A percentile compares a stretch with the other conserved stretches of the same genome.
phyloP scores from a whole-genome alignment of 2,797 vertebrate species.

The Hydrolagus colliei region DNA sequence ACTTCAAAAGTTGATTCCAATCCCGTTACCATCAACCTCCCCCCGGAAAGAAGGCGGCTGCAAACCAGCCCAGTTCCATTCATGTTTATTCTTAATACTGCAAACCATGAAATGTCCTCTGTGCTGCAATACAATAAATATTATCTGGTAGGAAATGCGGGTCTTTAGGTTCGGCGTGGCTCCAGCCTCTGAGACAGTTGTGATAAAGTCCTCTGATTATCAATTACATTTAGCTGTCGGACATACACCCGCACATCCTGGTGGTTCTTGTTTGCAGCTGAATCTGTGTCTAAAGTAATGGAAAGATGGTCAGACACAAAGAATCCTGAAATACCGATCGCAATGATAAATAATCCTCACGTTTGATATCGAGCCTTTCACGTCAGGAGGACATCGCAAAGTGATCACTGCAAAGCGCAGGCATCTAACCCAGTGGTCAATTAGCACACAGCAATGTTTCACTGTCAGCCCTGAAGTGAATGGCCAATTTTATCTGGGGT shows the following conservation, averaged over 20 bases:
- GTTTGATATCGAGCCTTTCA: too few relatives aligned
- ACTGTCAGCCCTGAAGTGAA: too few relatives aligned
- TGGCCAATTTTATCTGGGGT: too few relatives aligned
- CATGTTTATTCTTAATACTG: background rate
- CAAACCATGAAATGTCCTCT: conserved; percentile 9
- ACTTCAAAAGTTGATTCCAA: background rate
- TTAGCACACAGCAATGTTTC: too few relatives aligned
- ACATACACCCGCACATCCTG: conserved; percentile 84
- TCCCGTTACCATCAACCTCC: background rate
- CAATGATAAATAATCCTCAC: too few relatives aligned
- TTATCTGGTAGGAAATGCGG: conserved; percentile 49
- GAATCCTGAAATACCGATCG: background rate
- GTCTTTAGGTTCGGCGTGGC: conserved; percentile 77
- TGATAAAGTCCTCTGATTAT: conserved; percentile 95
- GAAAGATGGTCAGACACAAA: conserved; percentile 40
- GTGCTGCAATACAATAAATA: conserved; percentile 27
- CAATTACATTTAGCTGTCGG: conserved; percentile 87
- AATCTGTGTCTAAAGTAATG: conserved; percentile 66
- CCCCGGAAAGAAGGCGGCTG: background rate
- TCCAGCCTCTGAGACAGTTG: conserved; percentile 91
- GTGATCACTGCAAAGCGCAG: too few relatives aligned
- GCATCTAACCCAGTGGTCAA: too few relatives aligned
- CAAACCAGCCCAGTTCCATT: background rate
- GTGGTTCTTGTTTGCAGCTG: conserved; percentile 82
- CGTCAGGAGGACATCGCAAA: too few relatives aligned